These are phyloP conservation scores for Brachyhypopomus occidentalis DNA, from an alignment of 2,113 vertebrate genomes.

Conservation along the genomic window DNA sequence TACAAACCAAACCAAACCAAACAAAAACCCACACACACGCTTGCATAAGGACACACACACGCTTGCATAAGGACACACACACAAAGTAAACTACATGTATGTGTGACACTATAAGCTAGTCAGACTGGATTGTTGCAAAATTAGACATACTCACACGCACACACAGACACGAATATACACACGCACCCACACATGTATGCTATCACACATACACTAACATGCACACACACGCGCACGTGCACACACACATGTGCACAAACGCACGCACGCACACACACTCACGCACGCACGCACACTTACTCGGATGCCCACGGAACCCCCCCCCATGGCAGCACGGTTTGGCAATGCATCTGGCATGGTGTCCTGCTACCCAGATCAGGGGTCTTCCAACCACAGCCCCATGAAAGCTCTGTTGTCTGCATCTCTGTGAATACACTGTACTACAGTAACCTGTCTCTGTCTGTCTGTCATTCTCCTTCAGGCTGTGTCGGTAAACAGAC, in stretches of 20 bases:
- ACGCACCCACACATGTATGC: not conserved
- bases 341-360: too few relatives aligned
- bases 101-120: not conserved
- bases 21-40: not conserved
- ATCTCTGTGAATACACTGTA: too few relatives aligned
- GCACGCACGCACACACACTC: too few relatives aligned
- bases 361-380: too few relatives aligned
- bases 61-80: not conserved
- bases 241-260: too few relatives aligned
- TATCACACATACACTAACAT: not conserved
- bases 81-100: constrained; percentile 12
- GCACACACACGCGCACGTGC: too few relatives aligned
- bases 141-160: constrained; percentile 4
- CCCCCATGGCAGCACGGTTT: too few relatives aligned
- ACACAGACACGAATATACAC: constrained; percentile 8
- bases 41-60: not conserved
- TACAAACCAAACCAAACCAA: too few relatives aligned
- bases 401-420: too few relatives aligned
- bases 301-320: too few relatives aligned
- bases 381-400: too few relatives aligned
- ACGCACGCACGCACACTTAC: too few relatives aligned
- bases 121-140: constrained; percentile 27
- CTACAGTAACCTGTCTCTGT: not conserved
- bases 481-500: not conserved
- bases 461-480: not conserved